A percentile compares a stretch with the other conserved stretches of the same genome.
phyloP scores from a whole-genome alignment of 2,797 vertebrate species.

The Syngnathus rostellatus region DNA sequence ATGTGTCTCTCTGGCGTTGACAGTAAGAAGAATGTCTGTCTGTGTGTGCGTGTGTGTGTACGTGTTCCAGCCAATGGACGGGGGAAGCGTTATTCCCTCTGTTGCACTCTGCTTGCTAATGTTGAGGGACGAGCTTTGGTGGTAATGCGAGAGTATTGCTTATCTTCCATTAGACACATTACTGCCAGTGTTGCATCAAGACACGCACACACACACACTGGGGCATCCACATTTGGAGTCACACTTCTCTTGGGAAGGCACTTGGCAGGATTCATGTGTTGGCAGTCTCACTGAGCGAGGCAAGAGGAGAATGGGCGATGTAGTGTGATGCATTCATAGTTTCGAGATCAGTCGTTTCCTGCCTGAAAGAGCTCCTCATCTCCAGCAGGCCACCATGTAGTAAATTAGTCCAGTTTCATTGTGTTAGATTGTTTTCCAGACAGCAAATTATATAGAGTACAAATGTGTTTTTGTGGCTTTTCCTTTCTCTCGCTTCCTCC shows the following conservation, averaged over 20 bases:
- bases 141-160: slow-evolving; percentile 50
- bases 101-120: slow-evolving; percentile 46
- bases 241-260: slow-evolving; percentile 55
- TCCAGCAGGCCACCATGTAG: neutral
- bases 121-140: slow-evolving; percentile 34
- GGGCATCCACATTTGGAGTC: neutral
- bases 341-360: slow-evolving; percentile 52
- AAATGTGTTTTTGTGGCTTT: too few species aligned
- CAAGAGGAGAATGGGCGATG: slow-evolving; percentile 26
- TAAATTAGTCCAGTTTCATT: slow-evolving; percentile 14
- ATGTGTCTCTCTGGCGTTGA: too few species aligned
- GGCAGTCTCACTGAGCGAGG: slow-evolving; percentile 54
- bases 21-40: slow-evolving; percentile 23
- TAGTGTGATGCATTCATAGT: slow-evolving; percentile 38
- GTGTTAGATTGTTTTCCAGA: slow-evolving; percentile 1
- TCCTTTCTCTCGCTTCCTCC: too few species aligned
- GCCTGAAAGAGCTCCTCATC: slow-evolving; percentile 39
- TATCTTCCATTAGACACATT: slow-evolving; percentile 70
- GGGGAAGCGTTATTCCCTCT: slow-evolving; percentile 34
- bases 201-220: slow-evolving; percentile 7
- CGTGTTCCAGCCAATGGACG: slow-evolving; percentile 20
- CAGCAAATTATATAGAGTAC: neutral
- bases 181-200: slow-evolving; percentile 53
- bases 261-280: slow-evolving; percentile 63
- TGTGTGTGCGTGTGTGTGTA: neutral